Conservation (phyloP, 2,888 invertebrate genomes). For the Iselma pallidipennis region DNA sequence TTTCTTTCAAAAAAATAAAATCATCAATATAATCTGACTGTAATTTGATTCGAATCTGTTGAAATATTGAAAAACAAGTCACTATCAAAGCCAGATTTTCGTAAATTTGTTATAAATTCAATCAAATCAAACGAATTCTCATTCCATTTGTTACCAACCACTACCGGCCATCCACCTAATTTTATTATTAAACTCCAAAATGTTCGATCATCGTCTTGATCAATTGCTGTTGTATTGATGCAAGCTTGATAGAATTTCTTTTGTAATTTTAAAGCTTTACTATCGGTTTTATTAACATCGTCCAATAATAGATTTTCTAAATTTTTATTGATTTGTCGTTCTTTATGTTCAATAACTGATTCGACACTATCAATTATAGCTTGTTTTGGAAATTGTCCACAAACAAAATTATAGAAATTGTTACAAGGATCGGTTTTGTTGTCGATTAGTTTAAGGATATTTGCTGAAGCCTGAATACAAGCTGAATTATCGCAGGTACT, state of each 20-base stretch:
- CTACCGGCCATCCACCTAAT: slow-evolving; percentile 39
- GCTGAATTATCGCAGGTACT: slow-evolving; percentile 59
- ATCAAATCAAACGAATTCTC: slow-evolving; percentile 32
- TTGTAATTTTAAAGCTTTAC: slow-evolving; percentile 52
- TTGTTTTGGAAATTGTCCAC: slow-evolving; percentile 62
- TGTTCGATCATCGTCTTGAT: slow-evolving; percentile 19
- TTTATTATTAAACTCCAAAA: slow-evolving; percentile 24
- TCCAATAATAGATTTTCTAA: not conserved
- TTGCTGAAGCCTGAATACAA: slow-evolving; percentile 75
- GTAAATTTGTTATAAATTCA: slow-evolving; percentile 18
- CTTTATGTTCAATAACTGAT: not conserved
- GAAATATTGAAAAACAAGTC: slow-evolving; percentile 28
- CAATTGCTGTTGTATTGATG: slow-evolving; percentile 27
- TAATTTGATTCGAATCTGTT: not conserved
- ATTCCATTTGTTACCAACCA: slow-evolving; percentile 30
- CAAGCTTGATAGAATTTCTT: slow-evolving; percentile 47
- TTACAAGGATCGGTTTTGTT: slow-evolving; percentile 71
- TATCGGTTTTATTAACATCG: not conserved
- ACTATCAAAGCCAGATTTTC: slow-evolving; percentile 21
- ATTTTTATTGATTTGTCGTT: not conserved
- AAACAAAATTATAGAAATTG: slow-evolving; percentile 75
- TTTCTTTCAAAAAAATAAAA: too few relatives aligned
- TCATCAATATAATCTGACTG: too few relatives aligned
- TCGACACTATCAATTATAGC: slow-evolving; percentile 50
- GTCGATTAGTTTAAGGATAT: slow-evolving; percentile 68